Conservation (phyloP, 2,113 vertebrate genomes). For the Redunca redunca region DNA sequence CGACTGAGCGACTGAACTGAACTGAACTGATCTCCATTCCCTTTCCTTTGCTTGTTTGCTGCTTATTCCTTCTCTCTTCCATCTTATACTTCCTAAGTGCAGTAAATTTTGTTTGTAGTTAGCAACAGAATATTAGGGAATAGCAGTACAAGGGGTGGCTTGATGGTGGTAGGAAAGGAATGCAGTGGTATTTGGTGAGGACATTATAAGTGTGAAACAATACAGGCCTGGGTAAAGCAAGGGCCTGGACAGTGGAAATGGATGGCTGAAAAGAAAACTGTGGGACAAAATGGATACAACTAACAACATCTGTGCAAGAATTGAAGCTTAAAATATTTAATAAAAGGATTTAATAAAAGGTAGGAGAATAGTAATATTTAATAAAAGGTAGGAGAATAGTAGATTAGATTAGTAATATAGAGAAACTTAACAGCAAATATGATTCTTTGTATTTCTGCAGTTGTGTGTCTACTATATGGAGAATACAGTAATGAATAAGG, state of each 20-base stretch:
- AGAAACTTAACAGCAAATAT: not conserved
- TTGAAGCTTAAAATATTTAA: not conserved
- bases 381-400: not conserved
- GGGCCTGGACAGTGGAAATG: not conserved
- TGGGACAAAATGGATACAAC: not conserved
- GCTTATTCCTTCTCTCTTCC: not conserved
- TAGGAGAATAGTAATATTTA: not conserved
- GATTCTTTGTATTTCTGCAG: not conserved
- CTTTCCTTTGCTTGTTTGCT: not conserved
- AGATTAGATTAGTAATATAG: not conserved
- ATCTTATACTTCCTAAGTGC: not conserved
- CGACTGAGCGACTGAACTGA: fast-evolving
- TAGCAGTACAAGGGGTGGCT: not conserved
- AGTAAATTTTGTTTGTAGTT: not conserved
- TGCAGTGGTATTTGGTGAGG: not conserved
- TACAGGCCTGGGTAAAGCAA: not conserved
- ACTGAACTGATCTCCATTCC: not conserved
- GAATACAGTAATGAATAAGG: not conserved
- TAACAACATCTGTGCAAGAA: not conserved
- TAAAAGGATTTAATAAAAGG: not conserved
- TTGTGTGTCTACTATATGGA: fast-evolving
- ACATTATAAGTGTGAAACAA: not conserved
- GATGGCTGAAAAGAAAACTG: not conserved
- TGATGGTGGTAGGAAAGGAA: not conserved
- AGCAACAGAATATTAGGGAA: not conserved